Conservation (phyloP, 35 echinoderm and acorn worm species). For the Anneissia japonica region DNA sequence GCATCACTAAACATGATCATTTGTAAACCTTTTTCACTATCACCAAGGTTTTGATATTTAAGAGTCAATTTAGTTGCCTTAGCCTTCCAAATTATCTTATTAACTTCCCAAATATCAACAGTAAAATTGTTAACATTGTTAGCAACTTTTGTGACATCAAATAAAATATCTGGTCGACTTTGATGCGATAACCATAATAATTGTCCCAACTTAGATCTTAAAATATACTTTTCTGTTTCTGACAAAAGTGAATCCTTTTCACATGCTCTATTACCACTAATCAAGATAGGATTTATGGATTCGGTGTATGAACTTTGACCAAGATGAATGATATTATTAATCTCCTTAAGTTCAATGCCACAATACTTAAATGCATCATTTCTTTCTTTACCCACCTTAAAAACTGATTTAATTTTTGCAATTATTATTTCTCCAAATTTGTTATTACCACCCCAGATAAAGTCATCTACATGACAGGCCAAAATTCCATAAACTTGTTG, state of each 20-base stretch:
- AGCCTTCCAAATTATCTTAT: slow-evolving; percentile 34
- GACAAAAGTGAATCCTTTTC: slow-evolving; percentile 2
- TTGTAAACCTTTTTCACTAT: slow-evolving; percentile 10
- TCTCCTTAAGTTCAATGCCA: slow-evolving; percentile 3
- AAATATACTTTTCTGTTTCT: background rate
- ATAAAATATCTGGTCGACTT: slow-evolving; percentile 41
- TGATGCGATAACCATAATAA: slow-evolving; percentile 18
- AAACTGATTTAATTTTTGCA: slow-evolving; percentile 15
- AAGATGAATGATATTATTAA: background rate
- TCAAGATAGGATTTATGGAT: background rate
- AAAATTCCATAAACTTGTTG: slow-evolving; percentile 5
- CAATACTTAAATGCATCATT: slow-evolving; percentile 16
- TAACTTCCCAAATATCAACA: slow-evolving; percentile 23
- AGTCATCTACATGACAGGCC: slow-evolving; percentile 42
- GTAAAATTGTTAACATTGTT: slow-evolving; percentile 36
- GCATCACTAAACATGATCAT: slow-evolving; percentile 46
- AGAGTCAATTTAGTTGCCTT: slow-evolving; percentile 22
- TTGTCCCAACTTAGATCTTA: slow-evolving; percentile 27
- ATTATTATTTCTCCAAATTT: slow-evolving; percentile 8
- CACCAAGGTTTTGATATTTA: slow-evolving; percentile 9
- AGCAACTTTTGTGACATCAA: slow-evolving; percentile 38
- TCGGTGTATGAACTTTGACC: slow-evolving; percentile 24
- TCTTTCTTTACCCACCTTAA: slow-evolving; percentile 25
- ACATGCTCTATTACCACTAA: background rate
- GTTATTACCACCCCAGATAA: slow-evolving; percentile 25